Percentiles rank a stretch among this genome's conserved stretches.
Evolutionary conservation across 1,140 invertebrate species (phyloP).

Genomic region (Drosophila biarmipes): DNA sequence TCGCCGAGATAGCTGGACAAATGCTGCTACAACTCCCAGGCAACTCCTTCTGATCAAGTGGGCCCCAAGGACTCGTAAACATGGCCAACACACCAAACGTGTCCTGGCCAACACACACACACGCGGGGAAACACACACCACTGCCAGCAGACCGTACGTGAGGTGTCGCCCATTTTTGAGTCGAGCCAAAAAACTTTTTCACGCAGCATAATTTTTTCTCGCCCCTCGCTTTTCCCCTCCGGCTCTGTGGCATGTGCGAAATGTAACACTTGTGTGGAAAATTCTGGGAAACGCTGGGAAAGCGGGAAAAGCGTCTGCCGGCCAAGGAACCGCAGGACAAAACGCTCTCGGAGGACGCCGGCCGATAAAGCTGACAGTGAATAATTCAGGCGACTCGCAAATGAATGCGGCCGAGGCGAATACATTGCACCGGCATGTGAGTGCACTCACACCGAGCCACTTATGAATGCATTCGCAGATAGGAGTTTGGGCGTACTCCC

Average conservation of each 20-base stretch:
- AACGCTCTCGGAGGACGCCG: constrained; percentile 45
- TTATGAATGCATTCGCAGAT: constrained; percentile 4
- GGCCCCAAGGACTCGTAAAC: constrained; percentile 79
- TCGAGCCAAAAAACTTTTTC: constrained; percentile 52
- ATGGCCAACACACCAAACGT: constrained; percentile 63
- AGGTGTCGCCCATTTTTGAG: constrained; percentile 74
- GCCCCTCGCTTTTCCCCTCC: constrained; percentile 15
- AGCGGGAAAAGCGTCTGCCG: constrained; percentile 24
- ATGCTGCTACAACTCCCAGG: constrained; percentile 66
- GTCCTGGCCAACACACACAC: constrained; percentile 28
- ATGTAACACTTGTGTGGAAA: constrained; percentile 34
- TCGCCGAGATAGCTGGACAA: constrained; percentile 40
- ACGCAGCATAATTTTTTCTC: constrained; percentile 59
- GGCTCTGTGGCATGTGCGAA: constrained; percentile 41
- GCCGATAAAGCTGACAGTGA: constrained; percentile 49
- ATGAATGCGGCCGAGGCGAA: constrained; percentile 2
- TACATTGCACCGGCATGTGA: constrained; percentile 17
- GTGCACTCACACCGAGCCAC: constrained; percentile 4
- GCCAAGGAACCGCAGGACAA: constrained; percentile 43
- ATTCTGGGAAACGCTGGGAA: neutral
- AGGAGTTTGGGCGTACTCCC: neutral
- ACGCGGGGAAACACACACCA: constrained; percentile 13
- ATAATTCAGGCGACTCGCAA: constrained; percentile 23
- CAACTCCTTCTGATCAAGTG: constrained; percentile 80
- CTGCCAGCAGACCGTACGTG: constrained; percentile 37